These are phyloP conservation scores for Atrichornis clamosus DNA, from an alignment of 2,113 vertebrate genomes.

Conservation along the genomic window DNA sequence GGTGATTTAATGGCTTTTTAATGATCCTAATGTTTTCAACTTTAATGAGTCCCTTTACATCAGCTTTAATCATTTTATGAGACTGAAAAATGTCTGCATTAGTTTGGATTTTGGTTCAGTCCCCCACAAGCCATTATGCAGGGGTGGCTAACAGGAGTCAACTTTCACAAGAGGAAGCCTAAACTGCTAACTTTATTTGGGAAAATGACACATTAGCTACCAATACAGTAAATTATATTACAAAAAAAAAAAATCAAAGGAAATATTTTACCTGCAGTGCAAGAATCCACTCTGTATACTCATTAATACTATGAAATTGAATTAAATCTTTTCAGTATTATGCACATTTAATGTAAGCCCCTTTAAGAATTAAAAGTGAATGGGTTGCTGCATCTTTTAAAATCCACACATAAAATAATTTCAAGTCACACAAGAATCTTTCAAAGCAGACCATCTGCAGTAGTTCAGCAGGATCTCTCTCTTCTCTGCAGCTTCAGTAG, in stretches of 20 bases:
- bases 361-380: background rate
- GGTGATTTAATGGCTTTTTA: slow-evolving; percentile 95
- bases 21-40: slow-evolving; percentile 93
- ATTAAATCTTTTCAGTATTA: background rate
- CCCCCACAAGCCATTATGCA: slow-evolving; percentile 74
- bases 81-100: slow-evolving; percentile 89
- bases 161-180: slow-evolving; percentile 15
- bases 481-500: background rate
- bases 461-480: background rate
- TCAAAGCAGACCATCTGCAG: background rate
- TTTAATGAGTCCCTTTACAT: slow-evolving; percentile 94
- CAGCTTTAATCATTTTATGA: slow-evolving; percentile 89
- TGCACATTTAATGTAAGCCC: background rate
- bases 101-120: slow-evolving; percentile 89
- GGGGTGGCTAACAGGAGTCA: slow-evolving; percentile 58
- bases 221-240: background rate
- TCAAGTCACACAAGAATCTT: background rate
- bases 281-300: background rate
- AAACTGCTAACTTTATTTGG: slow-evolving; percentile 38
- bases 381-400: background rate
- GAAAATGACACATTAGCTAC: background rate
- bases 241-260: background rate
- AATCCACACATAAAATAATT: background rate
- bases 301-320: background rate
- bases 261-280: background rate